Evolutionary conservation across 1,140 invertebrate species (phyloP).

Genomic region (Drosophila virilis): DNA sequence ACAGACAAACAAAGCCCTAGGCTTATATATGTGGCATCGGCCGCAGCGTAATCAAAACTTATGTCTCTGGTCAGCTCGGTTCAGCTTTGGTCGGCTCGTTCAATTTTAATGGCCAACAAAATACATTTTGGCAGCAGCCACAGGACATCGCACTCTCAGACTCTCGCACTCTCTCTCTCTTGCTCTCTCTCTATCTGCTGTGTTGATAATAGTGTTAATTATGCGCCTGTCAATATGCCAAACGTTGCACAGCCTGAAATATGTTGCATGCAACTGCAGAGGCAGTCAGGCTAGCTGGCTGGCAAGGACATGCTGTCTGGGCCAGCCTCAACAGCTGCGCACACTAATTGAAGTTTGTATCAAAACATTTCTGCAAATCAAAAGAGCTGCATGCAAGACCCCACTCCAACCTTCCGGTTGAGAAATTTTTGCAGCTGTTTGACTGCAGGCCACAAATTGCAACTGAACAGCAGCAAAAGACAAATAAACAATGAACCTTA

Average conservation of each 20-base stretch:
- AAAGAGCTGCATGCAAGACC: slow-evolving; percentile 4
- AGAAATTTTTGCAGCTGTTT: slow-evolving; percentile 47
- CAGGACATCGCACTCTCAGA: slow-evolving; percentile 6
- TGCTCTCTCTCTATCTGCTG: slow-evolving; percentile 13
- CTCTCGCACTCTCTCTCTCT: background rate
- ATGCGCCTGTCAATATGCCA: slow-evolving; percentile 77
- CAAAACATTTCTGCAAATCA: slow-evolving; percentile 63
- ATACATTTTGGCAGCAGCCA: slow-evolving; percentile 45
- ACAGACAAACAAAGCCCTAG: slow-evolving; percentile 32
- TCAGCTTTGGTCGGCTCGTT: slow-evolving; percentile 35
- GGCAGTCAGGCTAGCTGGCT: background rate
- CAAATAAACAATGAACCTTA: slow-evolving; percentile 21
- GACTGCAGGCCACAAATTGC: slow-evolving; percentile 20
- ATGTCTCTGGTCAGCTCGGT: slow-evolving; percentile 42
- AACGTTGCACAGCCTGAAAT: slow-evolving; percentile 62
- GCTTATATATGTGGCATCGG: slow-evolving; percentile 40
- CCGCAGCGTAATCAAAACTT: slow-evolving; percentile 67
- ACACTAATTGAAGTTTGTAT: slow-evolving; percentile 71
- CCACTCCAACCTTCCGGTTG: background rate
- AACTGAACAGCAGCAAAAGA: slow-evolving; percentile 15
- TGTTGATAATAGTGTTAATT: slow-evolving; percentile 77
- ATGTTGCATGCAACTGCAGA: slow-evolving; percentile 30
- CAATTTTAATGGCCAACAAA: slow-evolving; percentile 63
- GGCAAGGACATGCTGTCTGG: slow-evolving; percentile 5
- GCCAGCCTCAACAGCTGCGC: slow-evolving; percentile 33